Base-by-base conservation (phyloP, 1,140 invertebrate species). In the Grapholita molesta region DNA sequence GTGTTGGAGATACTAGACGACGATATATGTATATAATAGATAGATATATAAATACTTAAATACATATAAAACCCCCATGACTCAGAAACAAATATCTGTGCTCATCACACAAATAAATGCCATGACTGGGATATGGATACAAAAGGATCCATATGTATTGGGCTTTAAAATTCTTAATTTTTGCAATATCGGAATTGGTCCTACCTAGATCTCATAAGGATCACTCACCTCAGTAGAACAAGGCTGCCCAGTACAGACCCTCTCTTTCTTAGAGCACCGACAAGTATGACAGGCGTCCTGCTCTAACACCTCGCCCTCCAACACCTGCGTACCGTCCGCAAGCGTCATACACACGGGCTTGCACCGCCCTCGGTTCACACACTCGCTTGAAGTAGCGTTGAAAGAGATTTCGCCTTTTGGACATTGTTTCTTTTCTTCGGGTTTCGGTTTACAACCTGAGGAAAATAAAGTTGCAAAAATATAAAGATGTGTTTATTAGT, bases 261-360 rank as follows among this genome's bases (percentile, higher is more conserved):
- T 93, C 68, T 94, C 93, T 1, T 94, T 94, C 68, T 94, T 93
- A 7, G 94, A 95, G 73, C 96, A 97, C 68, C 93, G 94, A 77
- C 97, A 97, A 0, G 94, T 95, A 75, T 97, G 95, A 84, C 96
- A 98, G 0, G 92, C 93, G 80, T 97, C 96, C 68, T 94, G 93
- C 67, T 94, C 93, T 0, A 97, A 93, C 18, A 95, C 71, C 81
- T 97, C 96, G 6, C 97, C 97, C 87, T 98, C 96, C 67, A 95
- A 94, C 75, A 95, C 95, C 6, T 92, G 88, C 4, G 85, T 92
- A 0, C 94, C 95, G 70, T 96, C 93, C 2, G 80, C 80, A 1
- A 95, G 86, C n/a, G 94, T 92, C 83, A 95, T 92, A 84, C 95
- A 97, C n/a, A 93, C 85, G 7, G 94, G 95, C 75, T 94, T 95